Evolutionary conservation across 2,113 vertebrate genomes (phyloP).

Genomic region (Paraplagusia blochii): DNA sequence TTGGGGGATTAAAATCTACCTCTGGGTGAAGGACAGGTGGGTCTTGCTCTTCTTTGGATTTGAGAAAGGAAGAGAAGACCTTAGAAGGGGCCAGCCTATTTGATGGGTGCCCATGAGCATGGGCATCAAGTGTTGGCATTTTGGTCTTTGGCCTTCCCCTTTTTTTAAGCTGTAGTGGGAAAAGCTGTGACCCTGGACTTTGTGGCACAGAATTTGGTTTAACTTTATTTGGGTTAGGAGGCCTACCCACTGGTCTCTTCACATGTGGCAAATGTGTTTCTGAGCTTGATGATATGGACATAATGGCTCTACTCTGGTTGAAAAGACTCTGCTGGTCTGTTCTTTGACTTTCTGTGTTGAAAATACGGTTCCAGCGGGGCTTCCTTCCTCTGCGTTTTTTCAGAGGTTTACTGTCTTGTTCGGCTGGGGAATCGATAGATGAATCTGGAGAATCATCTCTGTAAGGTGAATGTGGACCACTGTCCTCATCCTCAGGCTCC

Average conservation of each 20-base stretch:
- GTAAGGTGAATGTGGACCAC: conserved; percentile 55
- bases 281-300: conserved; percentile 59
- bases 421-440: conserved; percentile 69
- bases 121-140: conserved; percentile 91
- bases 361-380: conserved; percentile 86
- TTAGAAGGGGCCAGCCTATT: conserved; percentile 88
- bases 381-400: conserved; percentile 93
- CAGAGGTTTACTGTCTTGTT: conserved; percentile 86
- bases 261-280: conserved; percentile 50
- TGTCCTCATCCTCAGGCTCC: conserved; percentile 51
- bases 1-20: conserved; percentile 88
- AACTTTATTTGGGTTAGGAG: conserved; percentile 72
- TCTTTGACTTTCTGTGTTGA: conserved; percentile 66
- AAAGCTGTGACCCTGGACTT: conserved; percentile 62
- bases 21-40: conserved; percentile 95
- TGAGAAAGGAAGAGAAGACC: conserved; percentile 88
- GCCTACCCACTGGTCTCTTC: conserved; percentile 75
- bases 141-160: conserved; percentile 89
- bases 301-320: conserved; percentile 57
- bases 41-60: conserved; percentile 92
- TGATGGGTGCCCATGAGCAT: conserved; percentile 78
- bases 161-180: conserved; percentile 74
- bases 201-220: conserved; percentile 59
- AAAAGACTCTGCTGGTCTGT: conserved; percentile 49
- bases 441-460: conserved; percentile 71